Percentiles rank a stretch among this genome's conserved stretches.
Evolutionary conservation across 1,140 invertebrate genomes (phyloP).

Genomic region (roundworm (Caenorhabditis elegans)): WBcel235 BX284605.5:9448501-9449000

Average conservation of each 20-base stretch:
- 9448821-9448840: conserved; percentile 13
- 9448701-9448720: not conserved
- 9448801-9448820: not conserved
- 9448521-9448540: not conserved
- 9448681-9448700: conserved; percentile 1
- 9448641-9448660: not conserved
- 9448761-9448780: conserved; percentile 9
- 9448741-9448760: not conserved
- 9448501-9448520: too few relatives aligned
- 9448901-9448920: not conserved
- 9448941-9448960: conserved; percentile 9
- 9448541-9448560: not conserved
- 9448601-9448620: conserved; percentile 5
- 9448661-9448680: not conserved
- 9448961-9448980: not conserved
- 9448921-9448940: not conserved
- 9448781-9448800: conserved; percentile 22
- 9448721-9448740: not conserved
- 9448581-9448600: conserved; percentile 12
- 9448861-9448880: not conserved
- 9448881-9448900: not conserved
- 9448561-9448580: not conserved
- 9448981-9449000: conserved; percentile 8
- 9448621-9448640: not conserved
- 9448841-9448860: not conserved